Evolutionary conservation across 2,888 invertebrate species (phyloP), one percentile per base, ranked within the genome.

Genomic region (Zelleria hepariella): DNA sequence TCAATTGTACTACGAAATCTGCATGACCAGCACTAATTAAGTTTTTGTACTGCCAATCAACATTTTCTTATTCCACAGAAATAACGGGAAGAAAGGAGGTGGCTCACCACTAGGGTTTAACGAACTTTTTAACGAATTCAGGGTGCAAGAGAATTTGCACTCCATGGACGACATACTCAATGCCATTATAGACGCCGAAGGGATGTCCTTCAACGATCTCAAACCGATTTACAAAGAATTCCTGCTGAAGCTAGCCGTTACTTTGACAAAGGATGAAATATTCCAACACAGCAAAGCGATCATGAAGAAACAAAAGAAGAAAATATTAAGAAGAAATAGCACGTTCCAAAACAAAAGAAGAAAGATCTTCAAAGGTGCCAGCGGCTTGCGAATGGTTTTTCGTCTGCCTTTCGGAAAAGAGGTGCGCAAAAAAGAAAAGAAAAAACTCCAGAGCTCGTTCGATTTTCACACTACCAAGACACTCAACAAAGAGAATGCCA

Each of bases 141-240:
- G 95, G 68, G 92, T 95, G 71, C 95, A 96, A 82, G 96, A 96
- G 85, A 96, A 96, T 71, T 90, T 96, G 58, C 94, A 95, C 74
- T 96, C 95, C 60, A 92, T 96, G 83, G 96, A 96, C 74, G 96
- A 96, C 71, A 96, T 96, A 69, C 89, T 97, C 57, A 94, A 94
- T 71, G 94, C 95, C 72, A 96, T 97, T 74, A 95, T 97, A 69
- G 95, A 96, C 80, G 93, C 96, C 42, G 95, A 96, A 77, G 96
- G 96, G 62, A 96, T 96, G 96, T 96, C 96, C 59, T 96, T 96
- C 80, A 96, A 96, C 84, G 96, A 96, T 73, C 90, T 97, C 62
- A 96, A 96, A 78, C 96, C 96, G 52, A 94, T 96, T 63, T 96
- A 97, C 77, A 96, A 96, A 78, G 96, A 96, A 82, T 95, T 97